Conservation (phyloP, 2,888 invertebrate genomes). For the Acleris laterana region DNA sequence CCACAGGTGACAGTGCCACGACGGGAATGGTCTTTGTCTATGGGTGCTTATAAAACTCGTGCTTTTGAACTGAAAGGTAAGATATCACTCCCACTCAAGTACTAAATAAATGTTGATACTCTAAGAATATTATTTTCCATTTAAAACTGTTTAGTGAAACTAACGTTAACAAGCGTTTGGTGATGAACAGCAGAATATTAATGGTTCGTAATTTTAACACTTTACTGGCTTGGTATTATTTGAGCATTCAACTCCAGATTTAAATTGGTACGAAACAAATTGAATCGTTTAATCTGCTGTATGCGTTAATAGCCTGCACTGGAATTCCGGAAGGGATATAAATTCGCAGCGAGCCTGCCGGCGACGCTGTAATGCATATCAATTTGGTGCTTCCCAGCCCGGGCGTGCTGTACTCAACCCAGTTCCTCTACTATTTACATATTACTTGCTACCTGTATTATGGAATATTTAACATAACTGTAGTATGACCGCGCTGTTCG, state of each 20-base stretch:
- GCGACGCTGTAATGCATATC: constrained; percentile 31
- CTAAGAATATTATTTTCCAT: too few species aligned
- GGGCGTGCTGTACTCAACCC: neutral
- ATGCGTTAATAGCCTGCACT: constrained; percentile 34
- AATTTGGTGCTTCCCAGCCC: constrained; percentile 17
- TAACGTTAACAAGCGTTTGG: too few species aligned
- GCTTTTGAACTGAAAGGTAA: too few species aligned
- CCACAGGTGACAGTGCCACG: constrained; percentile 9
- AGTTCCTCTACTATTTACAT: neutral
- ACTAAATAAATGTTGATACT: too few species aligned
- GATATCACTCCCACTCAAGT: too few species aligned
- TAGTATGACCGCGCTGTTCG: too few species aligned
- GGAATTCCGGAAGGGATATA: constrained; percentile 26
- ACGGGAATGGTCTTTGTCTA: neutral
- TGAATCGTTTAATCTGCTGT: constrained; percentile 35
- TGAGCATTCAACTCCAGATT: constrained; percentile 15
- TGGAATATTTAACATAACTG: too few species aligned
- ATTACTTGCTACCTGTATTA: constrained; percentile 1
- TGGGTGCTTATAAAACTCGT: neutral
- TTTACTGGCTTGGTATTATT: neutral
- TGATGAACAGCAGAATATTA: too few species aligned
- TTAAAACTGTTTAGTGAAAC: too few species aligned
- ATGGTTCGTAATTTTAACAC: too few species aligned
- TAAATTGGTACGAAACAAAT: constrained; percentile 30
- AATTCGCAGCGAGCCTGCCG: constrained; percentile 31